Evolutionary conservation across 2,113 vertebrate genomes (phyloP).

Genomic region (Chauna torquata): DNA sequence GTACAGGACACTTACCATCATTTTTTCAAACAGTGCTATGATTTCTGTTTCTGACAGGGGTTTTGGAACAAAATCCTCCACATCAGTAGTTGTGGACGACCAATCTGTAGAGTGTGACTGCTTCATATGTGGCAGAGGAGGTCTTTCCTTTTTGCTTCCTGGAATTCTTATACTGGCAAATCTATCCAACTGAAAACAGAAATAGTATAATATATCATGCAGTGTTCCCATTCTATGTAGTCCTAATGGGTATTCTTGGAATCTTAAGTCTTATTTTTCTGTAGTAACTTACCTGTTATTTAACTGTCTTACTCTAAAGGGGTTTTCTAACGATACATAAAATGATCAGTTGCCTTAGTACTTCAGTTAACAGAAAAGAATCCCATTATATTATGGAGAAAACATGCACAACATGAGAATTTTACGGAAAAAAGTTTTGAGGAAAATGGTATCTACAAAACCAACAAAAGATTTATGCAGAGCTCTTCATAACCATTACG

Average conservation of each 20-base stretch:
- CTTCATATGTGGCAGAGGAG: slow-evolving; percentile 26
- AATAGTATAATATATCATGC: background rate
- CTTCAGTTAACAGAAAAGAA: background rate
- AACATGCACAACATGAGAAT: slow-evolving; percentile 13
- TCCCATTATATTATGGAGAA: background rate
- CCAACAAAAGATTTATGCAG: background rate
- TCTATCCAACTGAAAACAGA: slow-evolving; percentile 62
- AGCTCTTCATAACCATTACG: slow-evolving; percentile 6
- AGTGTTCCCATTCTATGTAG: background rate
- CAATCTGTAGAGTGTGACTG: slow-evolving; percentile 44
- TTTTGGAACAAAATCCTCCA: background rate
- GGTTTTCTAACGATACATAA: background rate
- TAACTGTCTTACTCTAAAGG: background rate
- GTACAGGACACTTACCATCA: slow-evolving; percentile 45
- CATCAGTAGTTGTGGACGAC: background rate
- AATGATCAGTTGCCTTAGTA: background rate
- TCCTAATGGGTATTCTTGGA: background rate
- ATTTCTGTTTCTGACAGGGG: slow-evolving; percentile 50
- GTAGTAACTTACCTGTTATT: background rate
- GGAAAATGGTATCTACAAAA: slow-evolving; percentile 4
- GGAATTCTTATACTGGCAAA: slow-evolving; percentile 68
- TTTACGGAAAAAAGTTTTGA: background rate
- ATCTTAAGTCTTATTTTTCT: background rate
- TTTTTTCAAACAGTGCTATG: slow-evolving; percentile 59
- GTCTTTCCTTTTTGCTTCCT: slow-evolving; percentile 62